Base-by-base conservation (phyloP, 1,140 invertebrate species). In the Pissodes strobi region DNA sequence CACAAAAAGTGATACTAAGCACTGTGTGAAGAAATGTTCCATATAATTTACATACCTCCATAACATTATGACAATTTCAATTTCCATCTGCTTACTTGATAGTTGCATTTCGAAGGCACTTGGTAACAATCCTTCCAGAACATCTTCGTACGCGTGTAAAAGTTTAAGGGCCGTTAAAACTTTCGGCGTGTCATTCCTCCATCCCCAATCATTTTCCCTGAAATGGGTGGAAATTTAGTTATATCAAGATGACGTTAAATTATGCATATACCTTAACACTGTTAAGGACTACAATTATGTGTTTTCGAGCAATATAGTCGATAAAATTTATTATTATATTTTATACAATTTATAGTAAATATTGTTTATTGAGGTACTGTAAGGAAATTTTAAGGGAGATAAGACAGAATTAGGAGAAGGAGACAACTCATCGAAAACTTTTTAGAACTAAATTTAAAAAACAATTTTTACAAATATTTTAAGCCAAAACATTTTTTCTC, bases 41-140 rank as follows among this genome's bases (percentile, higher is more conserved):
- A 8, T 43, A 1, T 19, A 37, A 34, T n/a, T 21, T 23, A 57
- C 49, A 79, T 78, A 89, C 86, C 88, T 87, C 82, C 88, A 92
- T 23, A 93, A 82, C 73, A 90, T 82, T n/a, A 91, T 81, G 1
- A 92, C 82, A 39, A 92, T 87, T 70, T 93, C 90, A 23, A 93
- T 83, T 74, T 93, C 90, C 84, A 93, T 86, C 73, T 92, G 90
- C 70, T 93, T 93, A 3, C 85, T 85, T 3, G 87, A 90, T 1
- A 93, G 82, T 70, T 91, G 87, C 73, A 90, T 84, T 72, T 93
- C 89, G 15, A 90, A 73, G 30, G 74, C 76, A 45, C 73, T 79
- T 78, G 81, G 76, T 77, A 82, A 79, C 76, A 84, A 70, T 1
- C 73, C 64, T 17, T 60, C 46, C 38, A 53, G 21, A 49, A 76